Conservation (phyloP, 92 coral and sea anemone species). For the Palythoa heliodiscus region DNA sequence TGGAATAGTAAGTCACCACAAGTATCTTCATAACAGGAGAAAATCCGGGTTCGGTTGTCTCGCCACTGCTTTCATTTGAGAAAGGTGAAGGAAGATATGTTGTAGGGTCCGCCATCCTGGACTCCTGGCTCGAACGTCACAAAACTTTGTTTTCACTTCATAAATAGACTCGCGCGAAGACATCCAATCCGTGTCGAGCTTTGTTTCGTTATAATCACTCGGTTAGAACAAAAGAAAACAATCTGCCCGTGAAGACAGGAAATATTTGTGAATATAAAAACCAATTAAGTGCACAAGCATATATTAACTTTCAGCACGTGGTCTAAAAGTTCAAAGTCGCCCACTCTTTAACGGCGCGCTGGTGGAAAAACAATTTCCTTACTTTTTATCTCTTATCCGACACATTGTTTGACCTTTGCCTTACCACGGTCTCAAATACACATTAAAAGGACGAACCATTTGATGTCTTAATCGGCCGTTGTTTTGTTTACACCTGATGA, state of each 20-base stretch:
- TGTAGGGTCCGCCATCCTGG: constrained; percentile 4
- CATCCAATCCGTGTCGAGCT: neutral
- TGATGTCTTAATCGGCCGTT: constrained; percentile 7
- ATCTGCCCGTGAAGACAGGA: constrained; percentile 27
- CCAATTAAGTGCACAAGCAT: constrained; percentile 23
- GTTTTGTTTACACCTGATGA: constrained; percentile 6
- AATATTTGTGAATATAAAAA: neutral
- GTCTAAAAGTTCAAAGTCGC: neutral
- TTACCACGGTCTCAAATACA: constrained; percentile 1
- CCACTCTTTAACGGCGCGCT: neutral
- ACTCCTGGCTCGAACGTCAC: neutral
- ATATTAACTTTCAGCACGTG: constrained; percentile 34
- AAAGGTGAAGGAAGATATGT: neutral
- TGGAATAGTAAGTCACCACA: constrained; percentile 27
- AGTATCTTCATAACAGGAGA: constrained; percentile 37
- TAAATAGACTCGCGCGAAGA: neutral
- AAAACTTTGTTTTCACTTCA: neutral
- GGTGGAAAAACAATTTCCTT: neutral
- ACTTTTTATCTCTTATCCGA: neutral
- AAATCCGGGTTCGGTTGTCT: constrained; percentile 2
- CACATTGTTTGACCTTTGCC: neutral
- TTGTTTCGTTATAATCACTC: constrained; percentile 22
- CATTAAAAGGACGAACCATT: neutral
- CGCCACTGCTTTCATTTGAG: constrained; percentile 8
- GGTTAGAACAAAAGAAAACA: constrained; percentile 27